Conservation (phyloP, 2,888 invertebrate genomes). For the Dione juno region DNA sequence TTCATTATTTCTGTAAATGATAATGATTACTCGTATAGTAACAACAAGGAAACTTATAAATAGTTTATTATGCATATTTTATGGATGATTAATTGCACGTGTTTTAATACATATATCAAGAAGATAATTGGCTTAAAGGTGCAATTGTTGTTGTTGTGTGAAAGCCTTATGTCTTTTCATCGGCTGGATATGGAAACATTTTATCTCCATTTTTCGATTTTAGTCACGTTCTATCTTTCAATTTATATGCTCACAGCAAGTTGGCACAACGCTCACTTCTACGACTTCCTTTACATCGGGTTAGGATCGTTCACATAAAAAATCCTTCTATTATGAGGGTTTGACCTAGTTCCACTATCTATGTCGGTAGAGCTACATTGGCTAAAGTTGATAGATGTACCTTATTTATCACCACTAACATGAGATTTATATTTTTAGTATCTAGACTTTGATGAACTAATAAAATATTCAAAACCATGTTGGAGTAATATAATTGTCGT, state of each 20-base stretch:
- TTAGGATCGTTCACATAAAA: conserved; percentile 28
- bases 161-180: conserved; percentile 2
- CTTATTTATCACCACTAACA: neutral
- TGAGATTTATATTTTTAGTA: neutral
- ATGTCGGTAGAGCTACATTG: conserved; percentile 12
- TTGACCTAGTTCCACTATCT: conserved; percentile 24
- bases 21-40: no score
- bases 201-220: conserved; percentile 21
- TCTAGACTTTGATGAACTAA: neutral
- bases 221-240: conserved; percentile 30
- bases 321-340: conserved; percentile 27
- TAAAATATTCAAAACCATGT: neutral
- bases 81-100: no score
- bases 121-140: neutral
- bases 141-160: neutral
- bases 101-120: neutral
- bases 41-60: no score
- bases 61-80: no score
- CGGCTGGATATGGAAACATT: conserved; percentile 16
- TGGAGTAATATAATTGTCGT: no score
- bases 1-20: no score
- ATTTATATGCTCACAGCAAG: conserved; percentile 26
- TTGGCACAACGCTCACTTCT: conserved; percentile 24
- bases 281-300: conserved; percentile 30
- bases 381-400: conserved; percentile 11